These are phyloP conservation scores for Pegoplata infirma DNA, from an alignment of 2,888 invertebrate genomes.

Conservation along the genomic window DNA sequence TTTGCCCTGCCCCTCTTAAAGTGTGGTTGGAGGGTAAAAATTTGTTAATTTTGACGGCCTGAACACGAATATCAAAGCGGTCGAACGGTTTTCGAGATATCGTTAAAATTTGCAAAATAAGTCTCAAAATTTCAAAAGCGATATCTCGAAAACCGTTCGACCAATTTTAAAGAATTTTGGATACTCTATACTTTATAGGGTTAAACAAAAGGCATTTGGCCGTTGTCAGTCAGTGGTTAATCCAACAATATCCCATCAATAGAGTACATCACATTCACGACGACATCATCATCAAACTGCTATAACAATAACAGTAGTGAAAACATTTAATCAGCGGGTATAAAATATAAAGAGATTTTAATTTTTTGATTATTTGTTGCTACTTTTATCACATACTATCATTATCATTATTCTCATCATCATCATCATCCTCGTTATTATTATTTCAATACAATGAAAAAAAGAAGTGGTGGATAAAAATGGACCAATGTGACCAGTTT, in stretches of 20 bases:
- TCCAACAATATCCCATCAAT: conserved; percentile 45
- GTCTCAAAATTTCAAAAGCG: too few species aligned
- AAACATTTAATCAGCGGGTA: conserved; percentile 75
- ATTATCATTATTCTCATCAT: too few species aligned
- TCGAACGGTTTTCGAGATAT: too few species aligned
- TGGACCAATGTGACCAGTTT: conserved; percentile 27
- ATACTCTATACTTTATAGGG: too few species aligned
- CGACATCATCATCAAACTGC: conserved; percentile 44
- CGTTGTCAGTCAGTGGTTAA: conserved; percentile 24
- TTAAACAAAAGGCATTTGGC: not conserved
- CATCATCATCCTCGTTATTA: not conserved
- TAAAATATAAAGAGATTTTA: conserved; percentile 78
- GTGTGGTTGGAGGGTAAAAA: too few species aligned
- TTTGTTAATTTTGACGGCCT: too few species aligned
- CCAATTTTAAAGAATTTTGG: too few species aligned
- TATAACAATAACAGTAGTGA: conserved; percentile 70
- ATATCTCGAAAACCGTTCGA: too few species aligned
- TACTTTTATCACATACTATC: conserved; percentile 62
- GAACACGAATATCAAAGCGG: too few species aligned
- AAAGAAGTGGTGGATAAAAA: conserved; percentile 14
- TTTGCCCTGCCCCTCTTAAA: too few species aligned
- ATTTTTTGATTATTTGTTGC: conserved; percentile 76
- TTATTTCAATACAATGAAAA: conserved; percentile 1
- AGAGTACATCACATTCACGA: conserved; percentile 56
- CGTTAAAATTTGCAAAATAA: too few species aligned